A percentile compares a stretch with the other conserved stretches of the same genome.
phyloP scores from a whole-genome alignment of 2,888 invertebrate genomes.

The Antheraea yamamai region DNA sequence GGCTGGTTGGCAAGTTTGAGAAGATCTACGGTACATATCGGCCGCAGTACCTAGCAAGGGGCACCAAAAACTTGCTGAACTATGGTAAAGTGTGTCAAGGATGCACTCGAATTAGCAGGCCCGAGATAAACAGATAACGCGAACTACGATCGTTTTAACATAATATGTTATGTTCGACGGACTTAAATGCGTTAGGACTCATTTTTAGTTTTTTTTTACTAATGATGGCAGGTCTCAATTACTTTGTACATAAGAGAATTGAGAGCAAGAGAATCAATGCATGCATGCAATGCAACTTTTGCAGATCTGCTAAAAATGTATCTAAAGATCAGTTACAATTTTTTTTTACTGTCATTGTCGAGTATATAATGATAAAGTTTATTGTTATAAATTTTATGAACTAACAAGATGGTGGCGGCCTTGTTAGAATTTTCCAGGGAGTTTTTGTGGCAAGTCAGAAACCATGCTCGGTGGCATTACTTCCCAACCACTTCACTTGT shows the following conservation, averaged over 20 bases:
- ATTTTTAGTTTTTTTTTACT: neutral
- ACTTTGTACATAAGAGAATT: too few relatives aligned
- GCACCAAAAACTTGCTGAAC: conserved; percentile 20
- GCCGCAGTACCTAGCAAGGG: conserved; percentile 18
- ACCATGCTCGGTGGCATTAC: too few relatives aligned
- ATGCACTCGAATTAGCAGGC: conserved; percentile 47
- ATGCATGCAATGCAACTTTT: too few relatives aligned
- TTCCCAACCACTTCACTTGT: too few relatives aligned
- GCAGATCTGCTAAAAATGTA: too few relatives aligned
- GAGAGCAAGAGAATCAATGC: too few relatives aligned
- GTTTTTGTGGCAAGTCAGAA: too few relatives aligned
- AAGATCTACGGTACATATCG: conserved; percentile 21
- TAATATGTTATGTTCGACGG: neutral
- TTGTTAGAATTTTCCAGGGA: too few relatives aligned
- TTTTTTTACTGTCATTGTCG: too few relatives aligned
- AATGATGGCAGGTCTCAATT: neutral
- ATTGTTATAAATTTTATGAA: too few relatives aligned
- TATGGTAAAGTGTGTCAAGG: conserved; percentile 66
- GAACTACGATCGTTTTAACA: conserved; percentile 23
- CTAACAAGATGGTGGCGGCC: too few relatives aligned
- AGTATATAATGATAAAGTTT: too few relatives aligned
- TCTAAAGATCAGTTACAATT: neutral
- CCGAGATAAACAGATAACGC: conserved; percentile 51
- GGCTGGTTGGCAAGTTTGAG: conserved; percentile 23
- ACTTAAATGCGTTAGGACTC: neutral